Evolutionary conservation across 1,140 invertebrate species (phyloP).

Genomic region (Cotesia typhae): DNA sequence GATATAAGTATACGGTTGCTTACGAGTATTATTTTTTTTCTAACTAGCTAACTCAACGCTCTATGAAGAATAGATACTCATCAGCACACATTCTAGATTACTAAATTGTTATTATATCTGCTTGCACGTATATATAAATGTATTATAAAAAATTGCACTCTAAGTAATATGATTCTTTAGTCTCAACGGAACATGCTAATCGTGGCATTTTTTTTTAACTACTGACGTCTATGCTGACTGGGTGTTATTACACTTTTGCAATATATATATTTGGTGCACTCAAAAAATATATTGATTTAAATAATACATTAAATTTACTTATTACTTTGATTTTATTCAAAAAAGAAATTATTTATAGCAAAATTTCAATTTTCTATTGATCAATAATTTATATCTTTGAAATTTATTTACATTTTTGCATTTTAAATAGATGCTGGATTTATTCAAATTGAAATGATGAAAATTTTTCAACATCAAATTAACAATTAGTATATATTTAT

Average conservation of each 20-base stretch:
- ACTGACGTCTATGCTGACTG: background rate
- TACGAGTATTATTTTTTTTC: conserved; percentile 45
- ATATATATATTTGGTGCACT: background rate
- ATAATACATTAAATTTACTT: too few species aligned
- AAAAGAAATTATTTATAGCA: too few species aligned
- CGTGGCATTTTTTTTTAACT: conserved; percentile 48
- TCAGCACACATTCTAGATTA: conserved; percentile 48
- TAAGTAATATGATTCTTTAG: conserved; percentile 35
- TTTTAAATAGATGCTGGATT: too few species aligned
- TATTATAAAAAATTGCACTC: conserved; percentile 29
- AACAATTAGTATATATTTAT: too few species aligned
- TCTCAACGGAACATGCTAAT: conserved; percentile 46
- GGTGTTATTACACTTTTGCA: background rate
- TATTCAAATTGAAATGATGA: too few species aligned
- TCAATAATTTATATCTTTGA: too few species aligned
- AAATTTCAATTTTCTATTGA: too few species aligned
- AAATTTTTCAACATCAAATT: too few species aligned
- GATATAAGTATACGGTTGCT: conserved; percentile 49
- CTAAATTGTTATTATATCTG: conserved; percentile 40
- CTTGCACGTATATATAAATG: conserved; percentile 29
- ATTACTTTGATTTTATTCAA: too few species aligned
- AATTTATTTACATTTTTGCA: too few species aligned
- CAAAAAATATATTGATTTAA: too few species aligned
- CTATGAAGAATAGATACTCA: conserved; percentile 40
- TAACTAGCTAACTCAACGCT: conserved; percentile 49